Base-by-base conservation (phyloP, 2,888 invertebrate species). In the Cantharis nigra region DNA sequence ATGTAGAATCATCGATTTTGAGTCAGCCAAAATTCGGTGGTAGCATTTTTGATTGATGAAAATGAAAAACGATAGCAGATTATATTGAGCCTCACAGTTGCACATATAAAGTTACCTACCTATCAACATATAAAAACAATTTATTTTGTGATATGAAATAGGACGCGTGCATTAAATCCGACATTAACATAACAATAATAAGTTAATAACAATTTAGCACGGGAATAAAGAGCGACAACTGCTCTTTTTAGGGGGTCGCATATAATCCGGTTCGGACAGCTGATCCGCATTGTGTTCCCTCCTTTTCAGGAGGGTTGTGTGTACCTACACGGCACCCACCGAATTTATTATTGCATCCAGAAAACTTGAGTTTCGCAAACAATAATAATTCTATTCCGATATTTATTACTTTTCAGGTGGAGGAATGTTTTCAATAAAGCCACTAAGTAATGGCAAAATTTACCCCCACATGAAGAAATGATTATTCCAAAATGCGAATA, bases 181-280 rank as follows among this genome's bases (percentile, higher is more conserved):
- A 70, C 80, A 83, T 83, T 83, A 82, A 80, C 83, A 83, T 83
- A 83, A 83, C 83, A 83, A 83, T 82, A 81, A 82, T 82, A 82
- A 83, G 83, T 83, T 83, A 83, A 83, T 83, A 83, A 83, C 82
- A 83, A 83, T 83, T 83, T 82, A 81, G 80, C 81, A 82, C 82
- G 82, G 82, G 81, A 81, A 82, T 81, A 79, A 78, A 81, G 78
- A 72, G 76, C 80, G 82, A 82, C 82, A 82, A 83, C 81, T 83
- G 83, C 83, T 83, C 83, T 82, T 83, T 83, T 83, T 76, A 77
- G 76, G 78, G 77, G 74, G 74, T 72, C 64, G 67, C 62, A 13
- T 30, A 74, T 79, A 79, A 79, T 79, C 79, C 79, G 71, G 74
- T 74, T 76, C 76, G 69, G 72, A 64, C 76, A 77, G 79, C 76